Conservation (phyloP, 2,888 invertebrate genomes). For the Autographa pulchrina region DNA sequence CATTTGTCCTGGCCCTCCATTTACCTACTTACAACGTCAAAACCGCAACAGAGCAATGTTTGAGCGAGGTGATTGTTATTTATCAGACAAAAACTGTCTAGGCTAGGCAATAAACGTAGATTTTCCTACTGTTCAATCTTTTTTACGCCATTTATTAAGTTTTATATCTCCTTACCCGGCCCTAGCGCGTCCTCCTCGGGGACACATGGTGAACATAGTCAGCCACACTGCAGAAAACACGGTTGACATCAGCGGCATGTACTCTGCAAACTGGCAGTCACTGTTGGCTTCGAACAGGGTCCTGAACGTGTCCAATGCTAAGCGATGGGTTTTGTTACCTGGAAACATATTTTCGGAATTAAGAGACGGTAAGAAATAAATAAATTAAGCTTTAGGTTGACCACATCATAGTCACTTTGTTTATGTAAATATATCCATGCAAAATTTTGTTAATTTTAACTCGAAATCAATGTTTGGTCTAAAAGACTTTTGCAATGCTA, state of each 20-base stretch:
- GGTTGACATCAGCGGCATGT: conserved; percentile 82
- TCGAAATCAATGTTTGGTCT: too few species aligned
- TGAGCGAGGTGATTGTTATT: too few species aligned
- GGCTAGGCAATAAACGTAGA: too few species aligned
- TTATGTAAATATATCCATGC: too few species aligned
- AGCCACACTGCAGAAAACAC: conserved; percentile 81
- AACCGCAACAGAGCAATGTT: neutral
- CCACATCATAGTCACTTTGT: too few species aligned
- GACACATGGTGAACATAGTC: conserved; percentile 83
- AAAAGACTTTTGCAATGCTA: neutral
- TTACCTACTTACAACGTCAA: too few species aligned
- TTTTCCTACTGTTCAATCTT: too few species aligned
- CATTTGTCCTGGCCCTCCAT: too few species aligned
- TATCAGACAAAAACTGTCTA: too few species aligned
- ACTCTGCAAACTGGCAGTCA: conserved; percentile 81
- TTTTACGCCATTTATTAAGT: too few species aligned
- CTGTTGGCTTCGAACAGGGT: conserved; percentile 74
- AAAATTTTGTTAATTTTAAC: too few species aligned
- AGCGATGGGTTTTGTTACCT: conserved; percentile 76
- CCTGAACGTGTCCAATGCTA: conserved; percentile 73
- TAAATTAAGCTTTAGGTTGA: too few species aligned
- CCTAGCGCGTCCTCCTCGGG: conserved; percentile 78
- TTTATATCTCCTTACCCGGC: conserved; percentile 70
- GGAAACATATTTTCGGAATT: conserved; percentile 30
- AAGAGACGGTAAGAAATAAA: neutral